Evolutionary conservation across 2,113 vertebrate species (phyloP), one percentile per base, ranked within the genome.

Genomic region (Carassius gibelio): DNA sequence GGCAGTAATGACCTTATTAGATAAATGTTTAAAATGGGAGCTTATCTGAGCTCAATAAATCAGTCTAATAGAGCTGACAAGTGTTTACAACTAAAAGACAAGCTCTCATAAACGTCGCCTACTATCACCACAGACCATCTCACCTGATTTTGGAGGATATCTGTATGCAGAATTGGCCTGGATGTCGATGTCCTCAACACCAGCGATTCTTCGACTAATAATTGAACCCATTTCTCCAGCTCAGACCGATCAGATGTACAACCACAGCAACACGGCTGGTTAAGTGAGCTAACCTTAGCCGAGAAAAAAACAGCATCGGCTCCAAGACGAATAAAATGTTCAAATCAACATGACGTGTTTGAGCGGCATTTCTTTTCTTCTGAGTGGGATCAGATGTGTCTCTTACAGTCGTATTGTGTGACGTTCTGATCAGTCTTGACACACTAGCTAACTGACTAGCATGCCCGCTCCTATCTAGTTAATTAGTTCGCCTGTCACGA

Each of bases 131-230:
- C 52, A 55, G 52, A 17, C 52, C 1, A 4, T n/a, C 72, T 75
- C 92, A 99, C 98, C 98, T 36, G 97, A 98, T 93, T 99, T 99
- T 0, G 98, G 98, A 1, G 98, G 98, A 85, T 98, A 99, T 90
- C 97, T 96, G 88, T 99, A 99, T 82, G 98, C 98, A 62, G 98
- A 99, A 88, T 99, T 99, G 2, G 98, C 97, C 92, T 99, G 97
- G 88, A 99, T 99, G 89, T 99, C 98, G 87, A 99, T 98, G 89
- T 99, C 97, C 91, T 99, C 98, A 84, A 99, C 97, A 30, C 97
- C 98, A 87, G 97, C 98, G 90, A 98, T 99, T 89, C 97, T 96
- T 88, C 98, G 96, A 87, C 97, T 98, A 87, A 99, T 95, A 88
- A 99, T 95, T 84, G 97, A 97, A 71, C 98, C 98, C 98, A 99